Evolutionary conservation across 2,797 vertebrate species (phyloP).

Genomic region (Amazona finschi): DNA sequence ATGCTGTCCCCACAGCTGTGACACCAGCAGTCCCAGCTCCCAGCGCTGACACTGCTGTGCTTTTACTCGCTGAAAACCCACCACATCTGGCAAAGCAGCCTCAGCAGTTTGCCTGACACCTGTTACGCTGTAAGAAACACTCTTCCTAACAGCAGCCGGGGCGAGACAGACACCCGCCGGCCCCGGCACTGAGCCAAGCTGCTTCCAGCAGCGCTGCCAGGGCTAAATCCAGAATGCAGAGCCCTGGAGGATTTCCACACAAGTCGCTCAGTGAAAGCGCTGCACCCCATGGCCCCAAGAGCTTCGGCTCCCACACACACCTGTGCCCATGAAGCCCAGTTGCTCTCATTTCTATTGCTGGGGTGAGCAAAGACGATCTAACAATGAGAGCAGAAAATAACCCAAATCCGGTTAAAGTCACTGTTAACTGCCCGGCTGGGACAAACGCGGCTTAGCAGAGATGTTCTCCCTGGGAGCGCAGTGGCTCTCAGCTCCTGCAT

Average conservation of each 20-base stretch:
- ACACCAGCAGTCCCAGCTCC: neutral
- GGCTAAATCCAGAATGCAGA: neutral
- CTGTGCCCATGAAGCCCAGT: neutral
- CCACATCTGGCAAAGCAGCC: conserved; percentile 42
- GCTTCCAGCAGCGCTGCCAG: neutral
- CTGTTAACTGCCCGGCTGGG: conserved; percentile 59
- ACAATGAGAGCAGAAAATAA: conserved; percentile 76
- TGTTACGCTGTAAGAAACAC: conserved; percentile 58
- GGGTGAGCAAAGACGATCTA: conserved; percentile 34
- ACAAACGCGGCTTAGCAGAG: neutral
- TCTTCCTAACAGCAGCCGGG: conserved; percentile 7
- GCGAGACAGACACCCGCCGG: conserved; percentile 36
- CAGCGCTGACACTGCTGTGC: neutral
- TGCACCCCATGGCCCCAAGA: accelerated
- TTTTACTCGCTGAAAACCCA: neutral
- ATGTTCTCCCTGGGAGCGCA: neutral
- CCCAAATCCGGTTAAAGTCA: conserved; percentile 69
- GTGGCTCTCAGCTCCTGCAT: neutral
- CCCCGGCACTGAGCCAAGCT: neutral
- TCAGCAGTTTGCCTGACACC: conserved; percentile 60
- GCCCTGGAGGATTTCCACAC: neutral
- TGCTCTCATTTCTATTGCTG: conserved; percentile 36
- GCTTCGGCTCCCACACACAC: neutral
- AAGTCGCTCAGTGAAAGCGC: neutral
- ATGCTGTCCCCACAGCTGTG: neutral